Evolutionary conservation across 2,888 invertebrate genomes (phyloP).

Genomic region (Caradrina kadenii): DNA sequence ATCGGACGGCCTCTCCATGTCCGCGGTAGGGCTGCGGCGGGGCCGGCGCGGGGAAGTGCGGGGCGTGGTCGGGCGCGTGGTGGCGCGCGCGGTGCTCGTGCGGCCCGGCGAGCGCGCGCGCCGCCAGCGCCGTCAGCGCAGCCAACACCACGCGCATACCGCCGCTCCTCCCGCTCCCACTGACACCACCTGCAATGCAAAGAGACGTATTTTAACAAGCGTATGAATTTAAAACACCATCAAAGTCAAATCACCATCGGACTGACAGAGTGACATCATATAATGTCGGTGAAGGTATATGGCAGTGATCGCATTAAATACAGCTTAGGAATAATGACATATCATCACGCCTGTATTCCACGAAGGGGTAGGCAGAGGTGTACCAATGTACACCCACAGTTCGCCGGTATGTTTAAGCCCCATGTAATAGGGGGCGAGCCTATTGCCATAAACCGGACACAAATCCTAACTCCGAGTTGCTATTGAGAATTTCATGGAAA

Average conservation of each 20-base stretch:
- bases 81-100: conserved; percentile 89
- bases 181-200: conserved; percentile 83
- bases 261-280: too few species aligned
- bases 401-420: too few species aligned
- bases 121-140: conserved; percentile 87
- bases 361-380: too few species aligned
- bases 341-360: too few species aligned
- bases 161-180: conserved; percentile 84
- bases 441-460: too few species aligned
- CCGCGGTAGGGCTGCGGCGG: conserved; percentile 88
- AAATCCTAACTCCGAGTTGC: too few species aligned
- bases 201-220: not conserved
- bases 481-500: too few species aligned
- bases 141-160: conserved; percentile 89
- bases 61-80: conserved; percentile 85
- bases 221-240: not conserved
- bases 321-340: too few species aligned
- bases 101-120: conserved; percentile 86
- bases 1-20: conserved; percentile 90
- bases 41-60: conserved; percentile 81
- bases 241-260: not conserved
- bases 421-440: too few species aligned
- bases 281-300: too few species aligned
- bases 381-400: too few species aligned
- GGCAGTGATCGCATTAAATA: too few species aligned